Evolutionary conservation across 2,113 vertebrate genomes (phyloP), one percentile per base, ranked within the genome.

Genomic region (Pterocles orientalis): DNA sequence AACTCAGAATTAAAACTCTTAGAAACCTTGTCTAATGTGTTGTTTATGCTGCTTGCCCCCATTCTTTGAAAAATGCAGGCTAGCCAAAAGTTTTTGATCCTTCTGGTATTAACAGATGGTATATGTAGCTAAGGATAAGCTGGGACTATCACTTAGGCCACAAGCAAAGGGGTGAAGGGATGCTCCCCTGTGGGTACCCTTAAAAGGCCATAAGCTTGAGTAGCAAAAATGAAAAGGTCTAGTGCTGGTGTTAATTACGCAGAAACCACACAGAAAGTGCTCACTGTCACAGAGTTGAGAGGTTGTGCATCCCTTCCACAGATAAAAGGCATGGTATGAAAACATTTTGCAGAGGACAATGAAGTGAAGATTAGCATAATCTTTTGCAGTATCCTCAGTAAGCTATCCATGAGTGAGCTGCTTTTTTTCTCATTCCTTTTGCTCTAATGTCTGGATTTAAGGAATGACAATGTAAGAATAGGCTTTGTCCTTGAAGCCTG

Each of bases 221-320:
- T 98, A 99, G 99, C 98, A 98, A 98, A 99, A 99, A 98, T 99
- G 99, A 99, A 99, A 99, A 98, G 98, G 98, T 97, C 99, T 98
- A 98, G 98, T 98, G 99, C 98, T 99, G 99, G 99, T 99, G 99
- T 99, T 99, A 99, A 99, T 99, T 99, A 99, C 99, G 98, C 99
- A 99, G 99, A 99, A 99, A 99, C 99, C 99, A 99, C 99, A 99
- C 99, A 99, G 99, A 99, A 99, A 99, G 99, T 99, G 98, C 98
- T 99, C 98, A 93, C 99, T 99, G 99, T 99, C 99, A 98, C 98
- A 97, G 98, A 99, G 99, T 99, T 98, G 99, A 99, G 99, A 99
- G 99, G 99, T 99, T 99, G 98, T 99, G 98, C 99, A 99, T 99
- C 99, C 98, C 98, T 99, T 99, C 99, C 98, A 98, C 98, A 99